Percentiles rank a stretch among this genome's conserved stretches.
Evolutionary conservation across 2,113 vertebrate genomes (phyloP).

Genomic region (Paramormyrops kingsleyae): DNA sequence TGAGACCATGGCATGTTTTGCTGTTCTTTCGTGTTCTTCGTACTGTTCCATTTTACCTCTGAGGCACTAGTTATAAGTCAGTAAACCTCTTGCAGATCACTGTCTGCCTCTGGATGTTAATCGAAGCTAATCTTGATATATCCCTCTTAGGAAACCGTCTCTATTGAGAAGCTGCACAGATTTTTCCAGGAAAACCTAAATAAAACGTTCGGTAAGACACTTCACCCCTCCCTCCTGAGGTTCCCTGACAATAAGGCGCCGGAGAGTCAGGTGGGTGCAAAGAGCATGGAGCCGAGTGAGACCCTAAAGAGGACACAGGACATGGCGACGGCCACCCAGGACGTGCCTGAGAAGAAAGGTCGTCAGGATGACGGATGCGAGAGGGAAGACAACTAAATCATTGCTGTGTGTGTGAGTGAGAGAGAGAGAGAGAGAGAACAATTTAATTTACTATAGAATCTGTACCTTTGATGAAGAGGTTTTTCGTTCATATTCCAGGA

Average conservation of each 20-base stretch:
- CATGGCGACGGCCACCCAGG: background rate
- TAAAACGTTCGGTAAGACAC: slow-evolving; percentile 25
- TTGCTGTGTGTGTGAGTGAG: background rate
- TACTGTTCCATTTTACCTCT: background rate
- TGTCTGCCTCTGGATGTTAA: background rate
- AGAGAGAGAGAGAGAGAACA: no score
- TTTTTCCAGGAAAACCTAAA: slow-evolving; percentile 32
- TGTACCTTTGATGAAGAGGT: background rate
- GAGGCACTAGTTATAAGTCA: background rate
- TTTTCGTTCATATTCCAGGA: background rate
- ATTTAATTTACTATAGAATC: no score
- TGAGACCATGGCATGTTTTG: background rate
- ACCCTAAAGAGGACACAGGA: slow-evolving; percentile 27
- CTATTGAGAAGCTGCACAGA: slow-evolving; percentile 25
- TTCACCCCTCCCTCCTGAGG: slow-evolving; percentile 36
- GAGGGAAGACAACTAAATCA: background rate
- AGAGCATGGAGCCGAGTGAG: background rate
- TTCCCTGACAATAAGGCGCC: background rate
- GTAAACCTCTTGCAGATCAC: background rate
- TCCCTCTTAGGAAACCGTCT: slow-evolving; percentile 20
- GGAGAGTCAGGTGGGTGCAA: background rate
- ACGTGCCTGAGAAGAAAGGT: background rate
- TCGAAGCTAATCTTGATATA: background rate
- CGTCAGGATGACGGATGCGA: no score
- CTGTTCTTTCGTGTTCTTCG: background rate